These are phyloP conservation scores for Montipora efflorescens DNA, from an alignment of 64 coral and sea anemone species.

Conservation along the genomic window DNA sequence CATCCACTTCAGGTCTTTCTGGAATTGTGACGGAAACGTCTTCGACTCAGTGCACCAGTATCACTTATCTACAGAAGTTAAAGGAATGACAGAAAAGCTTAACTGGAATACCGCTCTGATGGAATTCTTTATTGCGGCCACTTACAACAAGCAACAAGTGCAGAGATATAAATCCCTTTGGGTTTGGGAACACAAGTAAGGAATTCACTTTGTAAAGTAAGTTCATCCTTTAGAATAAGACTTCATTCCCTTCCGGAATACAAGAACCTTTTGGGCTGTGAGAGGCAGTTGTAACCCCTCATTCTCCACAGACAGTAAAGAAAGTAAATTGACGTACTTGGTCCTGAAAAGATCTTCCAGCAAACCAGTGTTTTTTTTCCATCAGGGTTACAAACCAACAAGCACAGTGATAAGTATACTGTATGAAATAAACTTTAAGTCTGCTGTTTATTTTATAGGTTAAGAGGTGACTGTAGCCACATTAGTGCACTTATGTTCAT, in stretches of 20 bases:
- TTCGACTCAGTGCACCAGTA: no score
- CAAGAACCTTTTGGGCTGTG: background rate
- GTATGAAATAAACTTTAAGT: no score
- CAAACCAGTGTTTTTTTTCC: no score
- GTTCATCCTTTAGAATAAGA: background rate
- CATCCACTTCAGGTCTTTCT: no score
- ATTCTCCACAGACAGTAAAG: conserved; percentile 28
- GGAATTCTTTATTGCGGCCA: conserved; percentile 38
- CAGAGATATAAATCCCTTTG: conserved; percentile 67
- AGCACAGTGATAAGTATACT: no score
- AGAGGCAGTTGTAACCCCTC: background rate
- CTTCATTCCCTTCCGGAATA: conserved; percentile 4
- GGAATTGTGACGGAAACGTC: no score
- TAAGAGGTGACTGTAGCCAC: no score
- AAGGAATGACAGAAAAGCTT: conserved; percentile 58
- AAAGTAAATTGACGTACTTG: background rate
- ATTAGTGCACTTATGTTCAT: no score
- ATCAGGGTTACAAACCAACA: no score
- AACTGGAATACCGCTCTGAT: background rate
- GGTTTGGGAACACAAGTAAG: conserved; percentile 66
- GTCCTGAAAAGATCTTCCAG: no score
- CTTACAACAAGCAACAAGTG: conserved; percentile 37
- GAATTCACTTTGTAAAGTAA: conserved; percentile 66
- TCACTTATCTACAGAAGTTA: conserved; percentile 28
- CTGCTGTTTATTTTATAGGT: no score